A percentile compares a stretch with the other conserved stretches of the same genome.
Evolutionary conservation across 1,140 invertebrate genomes (phyloP).

Genomic region (Marisa cornuarietis): DNA sequence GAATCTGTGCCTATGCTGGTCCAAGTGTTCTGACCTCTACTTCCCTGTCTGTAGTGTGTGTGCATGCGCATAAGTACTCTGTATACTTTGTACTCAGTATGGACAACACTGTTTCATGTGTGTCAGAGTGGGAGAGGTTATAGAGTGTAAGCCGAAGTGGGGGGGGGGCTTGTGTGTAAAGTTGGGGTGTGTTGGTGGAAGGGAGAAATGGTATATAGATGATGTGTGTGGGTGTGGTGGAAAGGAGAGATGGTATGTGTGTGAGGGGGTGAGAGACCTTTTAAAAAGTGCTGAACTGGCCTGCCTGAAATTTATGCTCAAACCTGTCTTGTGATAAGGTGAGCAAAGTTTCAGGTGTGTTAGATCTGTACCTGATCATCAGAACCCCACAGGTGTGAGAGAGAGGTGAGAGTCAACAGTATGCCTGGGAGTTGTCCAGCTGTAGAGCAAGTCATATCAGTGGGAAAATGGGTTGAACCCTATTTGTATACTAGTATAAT

Average conservation of each 20-base stretch:
- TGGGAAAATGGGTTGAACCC: no score
- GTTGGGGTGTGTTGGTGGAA: not conserved
- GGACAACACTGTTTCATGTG: not conserved
- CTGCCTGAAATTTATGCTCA: slow-evolving; percentile 60
- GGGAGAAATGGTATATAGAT: not conserved
- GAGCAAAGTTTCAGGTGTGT: slow-evolving; percentile 63
- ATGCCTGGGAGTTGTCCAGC: no score
- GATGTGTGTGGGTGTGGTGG: not conserved
- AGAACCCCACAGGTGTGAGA: no score
- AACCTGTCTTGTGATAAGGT: slow-evolving; percentile 43
- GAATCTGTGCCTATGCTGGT: no score
- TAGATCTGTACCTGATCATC: slow-evolving; percentile 14
- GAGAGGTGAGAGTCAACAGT: no score
- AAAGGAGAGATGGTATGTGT: not conserved
- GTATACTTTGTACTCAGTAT: not conserved
- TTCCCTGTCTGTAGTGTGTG: no score
- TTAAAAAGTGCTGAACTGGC: slow-evolving; percentile 12
- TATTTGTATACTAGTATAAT: no score
- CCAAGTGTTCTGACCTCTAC: no score
- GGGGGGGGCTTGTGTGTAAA: not conserved
- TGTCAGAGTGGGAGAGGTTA: not conserved
- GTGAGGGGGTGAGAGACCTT: not conserved
- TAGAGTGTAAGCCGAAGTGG: not conserved
- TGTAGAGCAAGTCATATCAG: no score
- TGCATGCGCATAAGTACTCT: not conserved